phyloP scores from a whole-genome alignment of 2,113 vertebrate species.

The Poicephalus gulielmi region DNA sequence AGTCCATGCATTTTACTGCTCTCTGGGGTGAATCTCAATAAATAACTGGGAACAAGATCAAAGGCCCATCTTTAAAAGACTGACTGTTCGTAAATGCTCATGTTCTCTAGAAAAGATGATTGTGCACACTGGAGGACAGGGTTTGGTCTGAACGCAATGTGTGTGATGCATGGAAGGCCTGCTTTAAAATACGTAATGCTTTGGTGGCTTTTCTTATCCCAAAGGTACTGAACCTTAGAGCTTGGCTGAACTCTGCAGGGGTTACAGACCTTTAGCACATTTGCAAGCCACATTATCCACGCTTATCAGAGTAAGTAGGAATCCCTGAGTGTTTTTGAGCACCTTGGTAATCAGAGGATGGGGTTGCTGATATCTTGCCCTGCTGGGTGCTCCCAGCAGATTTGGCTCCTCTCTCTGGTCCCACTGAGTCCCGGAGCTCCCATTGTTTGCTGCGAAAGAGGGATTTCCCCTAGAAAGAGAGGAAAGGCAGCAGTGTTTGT shows the following conservation, averaged over 20 bases:
- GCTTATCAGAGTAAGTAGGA: neutral
- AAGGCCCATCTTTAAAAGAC: constrained; percentile 38
- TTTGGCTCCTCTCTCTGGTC: neutral
- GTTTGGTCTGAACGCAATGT: neutral
- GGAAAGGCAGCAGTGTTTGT: neutral
- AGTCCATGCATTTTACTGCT: constrained; percentile 36
- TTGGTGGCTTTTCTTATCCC: neutral
- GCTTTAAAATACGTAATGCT: neutral
- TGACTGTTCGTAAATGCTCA: neutral
- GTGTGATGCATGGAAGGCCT: neutral
- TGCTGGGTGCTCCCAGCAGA: neutral
- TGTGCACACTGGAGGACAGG: neutral
- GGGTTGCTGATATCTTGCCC: neutral
- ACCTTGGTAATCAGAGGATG: neutral
- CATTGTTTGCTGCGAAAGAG: neutral
- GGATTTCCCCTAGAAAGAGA: neutral
- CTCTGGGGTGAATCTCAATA: constrained; percentile 48
- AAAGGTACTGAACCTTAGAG: neutral
- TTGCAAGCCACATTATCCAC: neutral
- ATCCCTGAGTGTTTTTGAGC: neutral
- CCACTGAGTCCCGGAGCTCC: neutral
- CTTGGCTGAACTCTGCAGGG: neutral
- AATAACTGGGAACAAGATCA: constrained; percentile 63
- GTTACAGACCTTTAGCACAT: neutral
- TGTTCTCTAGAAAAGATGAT: neutral